Evolutionary conservation across 1,140 invertebrate species (phyloP).

Genomic region (Drosophila sp.): DNA sequence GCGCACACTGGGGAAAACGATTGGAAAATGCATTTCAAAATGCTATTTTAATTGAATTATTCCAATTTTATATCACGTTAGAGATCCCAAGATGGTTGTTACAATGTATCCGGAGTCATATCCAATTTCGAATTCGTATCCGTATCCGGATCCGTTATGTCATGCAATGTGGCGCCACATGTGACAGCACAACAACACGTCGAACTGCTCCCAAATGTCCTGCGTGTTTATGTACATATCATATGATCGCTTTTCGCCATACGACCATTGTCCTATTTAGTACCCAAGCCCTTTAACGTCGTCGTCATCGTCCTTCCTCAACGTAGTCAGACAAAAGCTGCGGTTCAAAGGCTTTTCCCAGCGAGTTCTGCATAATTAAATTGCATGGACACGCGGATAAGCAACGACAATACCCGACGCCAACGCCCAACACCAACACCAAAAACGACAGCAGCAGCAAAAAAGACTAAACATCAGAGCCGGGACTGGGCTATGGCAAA

Average conservation of each 20-base stretch:
- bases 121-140: background rate
- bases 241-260: slow-evolving; percentile 14
- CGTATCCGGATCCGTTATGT: slow-evolving; percentile 38
- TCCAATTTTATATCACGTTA: no score
- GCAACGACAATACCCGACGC: slow-evolving; percentile 17
- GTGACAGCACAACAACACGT: slow-evolving; percentile 25
- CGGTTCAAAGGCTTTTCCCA: slow-evolving; percentile 16
- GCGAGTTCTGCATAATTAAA: slow-evolving; percentile 54
- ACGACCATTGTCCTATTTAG: background rate
- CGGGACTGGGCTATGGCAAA: slow-evolving; percentile 22
- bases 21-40: no score
- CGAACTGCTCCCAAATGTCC: slow-evolving; percentile 71
- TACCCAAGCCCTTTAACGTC: background rate
- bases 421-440: slow-evolving; percentile 13
- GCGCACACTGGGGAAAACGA: slow-evolving; percentile 31
- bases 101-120: background rate
- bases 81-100: background rate
- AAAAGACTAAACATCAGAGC: slow-evolving; percentile 50
- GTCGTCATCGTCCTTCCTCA: background rate
- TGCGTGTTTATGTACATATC: slow-evolving; percentile 73
- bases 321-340: slow-evolving; percentile 21
- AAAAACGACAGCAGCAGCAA: slow-evolving; percentile 1
- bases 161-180: slow-evolving; percentile 46
- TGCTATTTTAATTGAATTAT: no score
- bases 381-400: slow-evolving; percentile 57